Evolutionary conservation across 2,888 invertebrate genomes (phyloP).

Genomic region (Papilio elwesi): DNA sequence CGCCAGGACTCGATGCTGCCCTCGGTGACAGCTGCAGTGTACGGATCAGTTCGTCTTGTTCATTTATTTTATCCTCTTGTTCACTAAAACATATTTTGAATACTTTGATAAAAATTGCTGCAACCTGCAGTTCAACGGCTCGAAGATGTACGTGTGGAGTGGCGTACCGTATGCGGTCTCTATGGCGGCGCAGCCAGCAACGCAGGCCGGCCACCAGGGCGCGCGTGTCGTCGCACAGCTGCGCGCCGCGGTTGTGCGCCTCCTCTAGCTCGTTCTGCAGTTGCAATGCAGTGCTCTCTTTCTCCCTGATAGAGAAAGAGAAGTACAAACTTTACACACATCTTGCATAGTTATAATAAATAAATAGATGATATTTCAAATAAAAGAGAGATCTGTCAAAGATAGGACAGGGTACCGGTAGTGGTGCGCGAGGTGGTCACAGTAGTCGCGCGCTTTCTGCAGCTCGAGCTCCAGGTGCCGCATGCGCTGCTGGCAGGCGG

Average conservation of each 20-base stretch:
- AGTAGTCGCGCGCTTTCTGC: slow-evolving; percentile 47
- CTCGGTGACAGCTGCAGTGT: slow-evolving; percentile 50
- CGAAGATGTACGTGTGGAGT: neutral
- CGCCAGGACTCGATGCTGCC: slow-evolving; percentile 19
- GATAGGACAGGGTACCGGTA: slow-evolving; percentile 50
- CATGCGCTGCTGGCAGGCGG: slow-evolving; percentile 49
- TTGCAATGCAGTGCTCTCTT: slow-evolving; percentile 46
- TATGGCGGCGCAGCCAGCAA: slow-evolving; percentile 53
- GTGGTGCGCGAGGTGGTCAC: slow-evolving; percentile 49
- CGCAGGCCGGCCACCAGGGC: slow-evolving; percentile 58
- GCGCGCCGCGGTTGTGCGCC: slow-evolving; percentile 65
- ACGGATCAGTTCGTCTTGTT: slow-evolving; percentile 57
- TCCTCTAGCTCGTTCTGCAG: slow-evolving; percentile 58
- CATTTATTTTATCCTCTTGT: slow-evolving; percentile 60
- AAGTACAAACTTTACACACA: neutral
- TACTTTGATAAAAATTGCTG: no score
- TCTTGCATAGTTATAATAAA: no score
- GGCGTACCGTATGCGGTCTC: slow-evolving; percentile 43
- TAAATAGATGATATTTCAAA: no score
- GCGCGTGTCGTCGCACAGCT: slow-evolving; percentile 64
- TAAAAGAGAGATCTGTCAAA: no score
- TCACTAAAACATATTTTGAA: slow-evolving; percentile 57
- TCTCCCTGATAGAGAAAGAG: slow-evolving; percentile 50
- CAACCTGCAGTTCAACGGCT: no score
- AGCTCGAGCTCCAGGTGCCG: slow-evolving; percentile 53